Evolutionary conservation across 1,140 invertebrate species (phyloP).

Genomic region (Meloidogyne floridensis): DNA sequence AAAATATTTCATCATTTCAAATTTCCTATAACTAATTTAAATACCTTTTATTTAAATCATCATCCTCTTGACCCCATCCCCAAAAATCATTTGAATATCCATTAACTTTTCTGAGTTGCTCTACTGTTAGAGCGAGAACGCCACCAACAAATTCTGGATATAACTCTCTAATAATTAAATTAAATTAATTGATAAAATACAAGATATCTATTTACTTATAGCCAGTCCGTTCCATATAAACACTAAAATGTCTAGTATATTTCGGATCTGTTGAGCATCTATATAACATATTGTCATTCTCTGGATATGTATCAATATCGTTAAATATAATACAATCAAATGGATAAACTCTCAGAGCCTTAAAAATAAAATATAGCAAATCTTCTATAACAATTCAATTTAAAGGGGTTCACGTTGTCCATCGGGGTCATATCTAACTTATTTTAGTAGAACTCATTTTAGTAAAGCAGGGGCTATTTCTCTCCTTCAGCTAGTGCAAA

Average conservation of each 20-base stretch:
- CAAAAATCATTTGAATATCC: constrained; percentile 87
- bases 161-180: background rate
- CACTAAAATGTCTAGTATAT: background rate
- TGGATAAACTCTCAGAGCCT: background rate
- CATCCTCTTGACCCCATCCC: constrained; percentile 72
- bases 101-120: constrained; percentile 77
- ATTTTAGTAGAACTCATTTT: no score
- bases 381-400: no score
- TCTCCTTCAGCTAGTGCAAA: no score
- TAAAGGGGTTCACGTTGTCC: no score
- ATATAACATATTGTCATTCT: constrained; percentile 84
- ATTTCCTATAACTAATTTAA: background rate
- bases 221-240: background rate
- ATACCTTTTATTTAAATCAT: constrained; percentile 47
- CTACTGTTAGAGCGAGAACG: constrained; percentile 70
- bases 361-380: background rate
- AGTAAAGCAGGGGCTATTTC: no score
- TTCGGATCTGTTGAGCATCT: constrained; percentile 71
- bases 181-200: no score
- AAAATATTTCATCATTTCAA: background rate
- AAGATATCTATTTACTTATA: background rate
- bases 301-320: constrained; percentile 86
- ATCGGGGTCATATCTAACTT: no score
- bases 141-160: constrained; percentile 70
- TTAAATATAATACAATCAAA: constrained; percentile 81